Percentiles rank a stretch among this genome's conserved stretches.
phyloP scores from a whole-genome alignment of 2,888 invertebrate species.

The Oeneis ivallda region DNA sequence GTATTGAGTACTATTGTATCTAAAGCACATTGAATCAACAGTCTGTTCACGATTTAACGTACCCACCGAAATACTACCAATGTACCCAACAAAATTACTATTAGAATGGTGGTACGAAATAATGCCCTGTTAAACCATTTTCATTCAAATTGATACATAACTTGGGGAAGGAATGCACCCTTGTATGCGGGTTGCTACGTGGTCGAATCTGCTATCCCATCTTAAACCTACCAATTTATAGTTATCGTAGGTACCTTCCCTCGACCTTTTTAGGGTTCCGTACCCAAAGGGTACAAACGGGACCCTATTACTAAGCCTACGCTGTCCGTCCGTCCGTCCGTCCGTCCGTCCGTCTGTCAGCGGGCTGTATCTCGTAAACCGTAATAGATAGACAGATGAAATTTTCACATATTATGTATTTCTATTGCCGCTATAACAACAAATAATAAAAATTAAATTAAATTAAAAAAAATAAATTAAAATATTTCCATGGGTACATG shows the following conservation, averaged over 20 bases:
- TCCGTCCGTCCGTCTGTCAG: too few species aligned
- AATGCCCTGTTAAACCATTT: slow-evolving; percentile 10
- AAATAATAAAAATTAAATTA: too few species aligned
- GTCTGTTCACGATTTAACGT: not conserved
- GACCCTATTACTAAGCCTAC: too few species aligned
- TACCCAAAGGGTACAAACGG: too few species aligned
- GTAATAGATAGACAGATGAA: too few species aligned
- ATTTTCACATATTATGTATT: too few species aligned
- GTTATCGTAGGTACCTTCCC: not conserved
- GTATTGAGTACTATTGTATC: too few species aligned
- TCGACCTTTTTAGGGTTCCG: slow-evolving; percentile 5
- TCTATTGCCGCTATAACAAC: too few species aligned
- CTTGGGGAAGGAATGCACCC: not conserved
- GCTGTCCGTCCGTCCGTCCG: too few species aligned
- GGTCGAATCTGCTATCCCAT: slow-evolving; percentile 11
- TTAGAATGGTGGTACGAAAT: slow-evolving; percentile 12
- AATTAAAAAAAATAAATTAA: too few species aligned
- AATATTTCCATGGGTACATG: too few species aligned
- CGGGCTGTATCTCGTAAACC: too few species aligned
- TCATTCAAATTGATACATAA: slow-evolving; percentile 18
- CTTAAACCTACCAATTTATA: slow-evolving; percentile 11
- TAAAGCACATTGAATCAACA: not conserved
- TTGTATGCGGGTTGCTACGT: slow-evolving; percentile 22
- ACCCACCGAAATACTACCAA: not conserved
- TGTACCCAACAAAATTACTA: slow-evolving; percentile 12